Conservation (phyloP, 2,113 vertebrate species). For the Alethe diademata region DNA sequence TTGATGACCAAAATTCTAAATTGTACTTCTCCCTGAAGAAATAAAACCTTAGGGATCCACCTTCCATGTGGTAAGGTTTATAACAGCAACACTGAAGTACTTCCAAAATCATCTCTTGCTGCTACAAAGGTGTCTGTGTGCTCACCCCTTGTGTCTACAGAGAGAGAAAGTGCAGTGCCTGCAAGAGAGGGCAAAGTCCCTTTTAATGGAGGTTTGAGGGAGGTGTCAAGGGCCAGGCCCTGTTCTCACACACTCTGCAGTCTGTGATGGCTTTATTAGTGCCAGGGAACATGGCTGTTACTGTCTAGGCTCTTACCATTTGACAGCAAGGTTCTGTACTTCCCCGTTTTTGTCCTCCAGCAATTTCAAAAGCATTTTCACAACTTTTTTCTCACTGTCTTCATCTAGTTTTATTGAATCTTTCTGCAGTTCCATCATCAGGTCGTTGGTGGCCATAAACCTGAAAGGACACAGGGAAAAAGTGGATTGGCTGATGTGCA, state of each 20-base stretch:
- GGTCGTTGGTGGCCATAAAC: conserved; percentile 97
- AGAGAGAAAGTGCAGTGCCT: neutral
- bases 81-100: neutral
- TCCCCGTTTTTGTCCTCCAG: conserved; percentile 95
- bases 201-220: neutral
- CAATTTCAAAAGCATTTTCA: conserved; percentile 88
- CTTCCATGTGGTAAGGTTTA: neutral
- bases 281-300: neutral
- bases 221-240: neutral
- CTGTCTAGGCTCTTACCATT: conserved; percentile 79
- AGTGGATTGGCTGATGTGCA: neutral
- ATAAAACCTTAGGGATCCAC: neutral
- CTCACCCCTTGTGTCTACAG: neutral
- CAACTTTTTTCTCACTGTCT: conserved; percentile 93
- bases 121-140: neutral
- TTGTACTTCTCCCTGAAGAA: neutral
- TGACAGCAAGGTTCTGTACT: conserved; percentile 94
- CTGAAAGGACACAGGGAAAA: conserved; percentile 48
- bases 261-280: neutral
- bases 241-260: fast-evolving
- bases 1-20: neutral
- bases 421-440: conserved; percentile 95
- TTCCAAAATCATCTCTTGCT: neutral
- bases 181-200: neutral
- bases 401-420: conserved; percentile 95